These are phyloP conservation scores for Hemibagrus wyckioides DNA, from an alignment of 2,113 vertebrate genomes.

Conservation along the genomic window DNA sequence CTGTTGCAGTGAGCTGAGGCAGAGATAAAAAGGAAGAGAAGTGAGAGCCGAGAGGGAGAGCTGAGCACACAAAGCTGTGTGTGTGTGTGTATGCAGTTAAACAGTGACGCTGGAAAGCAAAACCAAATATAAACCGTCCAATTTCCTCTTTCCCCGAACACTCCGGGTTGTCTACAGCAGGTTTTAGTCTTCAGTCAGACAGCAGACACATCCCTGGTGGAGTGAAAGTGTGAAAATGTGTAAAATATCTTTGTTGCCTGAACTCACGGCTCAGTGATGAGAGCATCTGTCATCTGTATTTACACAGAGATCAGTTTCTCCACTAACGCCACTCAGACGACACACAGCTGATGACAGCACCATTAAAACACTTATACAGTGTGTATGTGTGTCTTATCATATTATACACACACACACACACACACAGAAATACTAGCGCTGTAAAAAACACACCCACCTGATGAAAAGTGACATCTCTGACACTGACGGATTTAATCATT, in stretches of 20 bases:
- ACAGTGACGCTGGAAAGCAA: no score
- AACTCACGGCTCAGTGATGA: background rate
- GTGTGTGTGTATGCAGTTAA: no score
- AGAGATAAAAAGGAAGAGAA: no score
- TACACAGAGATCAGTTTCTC: constrained; percentile 1
- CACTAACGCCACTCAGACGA: background rate
- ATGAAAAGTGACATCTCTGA: background rate
- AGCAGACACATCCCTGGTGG: background rate
- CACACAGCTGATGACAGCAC: background rate
- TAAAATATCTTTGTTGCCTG: background rate
- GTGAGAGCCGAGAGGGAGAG: no score
- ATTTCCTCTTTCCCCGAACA: no score
- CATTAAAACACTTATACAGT: background rate
- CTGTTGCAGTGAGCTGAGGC: no score
- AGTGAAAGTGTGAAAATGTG: background rate
- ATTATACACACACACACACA: background rate
- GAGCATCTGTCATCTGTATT: constrained; percentile 40
- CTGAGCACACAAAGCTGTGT: no score
- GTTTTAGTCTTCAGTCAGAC: no score
- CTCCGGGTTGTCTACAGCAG: no score
- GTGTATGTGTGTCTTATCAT: background rate
- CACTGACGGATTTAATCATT: background rate
- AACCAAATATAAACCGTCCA: no score
- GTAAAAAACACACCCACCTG: background rate
- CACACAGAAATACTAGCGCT: background rate